These are phyloP conservation scores for Idris sp. DNA, from an alignment of 1,140 invertebrate species.

Conservation along the genomic window DNA sequence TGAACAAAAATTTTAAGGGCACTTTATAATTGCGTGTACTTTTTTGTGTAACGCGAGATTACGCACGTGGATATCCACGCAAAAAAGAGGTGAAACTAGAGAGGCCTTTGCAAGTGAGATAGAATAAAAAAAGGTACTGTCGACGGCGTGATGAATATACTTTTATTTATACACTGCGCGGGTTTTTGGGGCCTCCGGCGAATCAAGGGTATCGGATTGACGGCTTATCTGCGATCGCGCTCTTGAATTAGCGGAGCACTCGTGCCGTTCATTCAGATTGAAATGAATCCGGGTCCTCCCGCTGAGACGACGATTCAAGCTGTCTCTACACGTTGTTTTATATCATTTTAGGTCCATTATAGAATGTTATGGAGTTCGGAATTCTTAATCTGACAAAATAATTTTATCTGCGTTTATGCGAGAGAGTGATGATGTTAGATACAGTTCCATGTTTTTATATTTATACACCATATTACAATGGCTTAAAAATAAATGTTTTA, in stretches of 20 bases:
- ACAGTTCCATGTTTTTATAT: too few species aligned
- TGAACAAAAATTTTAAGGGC: too few species aligned
- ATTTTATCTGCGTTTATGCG: slow-evolving; percentile 14
- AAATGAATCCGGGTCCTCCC: slow-evolving; percentile 54
- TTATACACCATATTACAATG: too few species aligned
- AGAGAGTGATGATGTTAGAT: slow-evolving; percentile 4
- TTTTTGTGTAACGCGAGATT: slow-evolving; percentile 57
- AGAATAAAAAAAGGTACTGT: slow-evolving; percentile 47
- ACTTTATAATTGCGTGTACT: too few species aligned
- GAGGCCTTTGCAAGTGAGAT: slow-evolving; percentile 19
- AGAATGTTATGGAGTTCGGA: neutral
- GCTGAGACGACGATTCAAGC: slow-evolving; percentile 58
- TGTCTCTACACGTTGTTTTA: slow-evolving; percentile 44
- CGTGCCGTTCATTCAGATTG: slow-evolving; percentile 59
- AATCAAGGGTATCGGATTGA: slow-evolving; percentile 64
- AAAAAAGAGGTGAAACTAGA: slow-evolving; percentile 21
- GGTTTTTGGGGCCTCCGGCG: slow-evolving; percentile 61
- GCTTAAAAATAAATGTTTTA: slow-evolving; percentile 1
- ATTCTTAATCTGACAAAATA: slow-evolving; percentile 23
- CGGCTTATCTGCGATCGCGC: slow-evolving; percentile 62
- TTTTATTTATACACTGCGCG: slow-evolving; percentile 49
- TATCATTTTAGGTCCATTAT: slow-evolving; percentile 36
- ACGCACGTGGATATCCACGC: slow-evolving; percentile 50
- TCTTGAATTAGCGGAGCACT: slow-evolving; percentile 61
- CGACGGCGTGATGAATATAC: slow-evolving; percentile 48